Conservation (phyloP, 2,113 vertebrate species). For the Colius striatus region DNA sequence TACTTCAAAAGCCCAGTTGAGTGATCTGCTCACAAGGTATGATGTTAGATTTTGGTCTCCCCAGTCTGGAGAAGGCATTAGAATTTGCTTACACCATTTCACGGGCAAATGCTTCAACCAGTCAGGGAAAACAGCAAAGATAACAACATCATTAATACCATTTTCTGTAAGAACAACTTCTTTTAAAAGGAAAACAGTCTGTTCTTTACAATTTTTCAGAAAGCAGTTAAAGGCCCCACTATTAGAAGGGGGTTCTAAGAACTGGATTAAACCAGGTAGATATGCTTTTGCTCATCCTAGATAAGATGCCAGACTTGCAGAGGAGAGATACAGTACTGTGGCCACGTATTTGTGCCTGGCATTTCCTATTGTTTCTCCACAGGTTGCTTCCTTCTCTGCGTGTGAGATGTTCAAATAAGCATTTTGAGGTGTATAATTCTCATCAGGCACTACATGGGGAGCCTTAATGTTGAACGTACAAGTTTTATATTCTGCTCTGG, state of each 20-base stretch:
- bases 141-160: rapidly evolving
- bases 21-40: background rate
- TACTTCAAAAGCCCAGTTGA: background rate
- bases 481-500: constrained; percentile 7
- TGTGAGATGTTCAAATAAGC: background rate
- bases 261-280: background rate
- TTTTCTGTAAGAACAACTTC: background rate
- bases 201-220: background rate
- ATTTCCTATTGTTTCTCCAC: background rate
- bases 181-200: background rate
- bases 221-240: background rate
- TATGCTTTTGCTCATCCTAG: background rate
- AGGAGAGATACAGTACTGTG: background rate
- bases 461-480: constrained; percentile 42
- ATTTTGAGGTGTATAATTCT: background rate
- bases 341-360: background rate
- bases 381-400: background rate
- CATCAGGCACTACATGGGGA: background rate
- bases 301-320: background rate
- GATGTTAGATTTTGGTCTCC: background rate
- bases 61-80: background rate
- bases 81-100: background rate
- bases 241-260: background rate
- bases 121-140: background rate
- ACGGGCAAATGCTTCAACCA: background rate